phyloP scores from a whole-genome alignment of 2,797 vertebrate species.

The Masticophis lateralis region DNA sequence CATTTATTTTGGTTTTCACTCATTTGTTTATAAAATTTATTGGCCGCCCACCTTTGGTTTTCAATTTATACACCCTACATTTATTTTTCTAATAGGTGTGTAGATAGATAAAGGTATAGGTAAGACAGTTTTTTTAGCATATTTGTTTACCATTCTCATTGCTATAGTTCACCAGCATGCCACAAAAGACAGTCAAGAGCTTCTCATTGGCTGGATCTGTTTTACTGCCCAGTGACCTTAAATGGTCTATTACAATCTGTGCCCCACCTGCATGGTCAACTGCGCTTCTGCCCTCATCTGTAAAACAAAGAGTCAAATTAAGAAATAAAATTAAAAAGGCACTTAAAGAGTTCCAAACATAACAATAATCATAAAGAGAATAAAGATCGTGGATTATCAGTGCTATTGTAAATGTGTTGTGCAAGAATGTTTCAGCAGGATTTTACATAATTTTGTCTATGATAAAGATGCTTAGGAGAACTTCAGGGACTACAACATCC shows the following conservation, averaged over 20 bases:
- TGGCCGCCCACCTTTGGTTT: neutral
- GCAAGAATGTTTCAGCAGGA: constrained; percentile 13
- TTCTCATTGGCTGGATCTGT: constrained; percentile 97
- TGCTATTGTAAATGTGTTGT: constrained; percentile 45
- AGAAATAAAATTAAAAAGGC: constrained; percentile 76
- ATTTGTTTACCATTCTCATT: constrained; percentile 99
- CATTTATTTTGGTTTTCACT: constrained; percentile 4
- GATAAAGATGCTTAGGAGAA: constrained; percentile 24
- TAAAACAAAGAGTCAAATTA: constrained; percentile 98
- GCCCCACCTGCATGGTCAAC: constrained; percentile 98
- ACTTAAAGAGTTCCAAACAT: constrained; percentile 66
- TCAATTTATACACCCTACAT: constrained; percentile 38
- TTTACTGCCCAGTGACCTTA: constrained; percentile 94
- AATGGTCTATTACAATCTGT: constrained; percentile 96
- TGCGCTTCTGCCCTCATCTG: constrained; percentile 99
- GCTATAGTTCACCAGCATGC: constrained; percentile 99
- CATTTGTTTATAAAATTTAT: neutral
- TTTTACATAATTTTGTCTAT: neutral
- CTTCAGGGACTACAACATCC: constrained; percentile 22
- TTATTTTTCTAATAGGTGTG: constrained; percentile 25
- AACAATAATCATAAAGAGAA: constrained; percentile 67
- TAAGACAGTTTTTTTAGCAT: constrained; percentile 67
- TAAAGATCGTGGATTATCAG: constrained; percentile 55
- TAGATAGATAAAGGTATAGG: constrained; percentile 47
- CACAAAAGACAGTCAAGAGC: constrained; percentile 99